phyloP scores from a whole-genome alignment of 30 jellyfish, hydroid and myxozoan species.

The Turritopsis dohrnii region DNA sequence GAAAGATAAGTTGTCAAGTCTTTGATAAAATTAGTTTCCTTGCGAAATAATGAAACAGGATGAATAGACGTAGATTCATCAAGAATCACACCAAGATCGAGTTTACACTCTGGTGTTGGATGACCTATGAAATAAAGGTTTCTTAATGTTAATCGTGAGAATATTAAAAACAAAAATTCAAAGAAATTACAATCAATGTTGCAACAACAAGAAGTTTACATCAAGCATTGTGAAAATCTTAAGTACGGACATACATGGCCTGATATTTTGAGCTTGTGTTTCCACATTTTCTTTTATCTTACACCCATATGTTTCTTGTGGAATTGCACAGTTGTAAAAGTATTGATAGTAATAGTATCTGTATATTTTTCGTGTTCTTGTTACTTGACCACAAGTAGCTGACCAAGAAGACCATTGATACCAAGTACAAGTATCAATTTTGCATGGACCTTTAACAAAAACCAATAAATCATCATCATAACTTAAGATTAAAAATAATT shows the following conservation, averaged over 20 bases:
- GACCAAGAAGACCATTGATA: slow-evolving; percentile 67
- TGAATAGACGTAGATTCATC: slow-evolving; percentile 62
- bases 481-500: no score
- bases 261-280: slow-evolving; percentile 6
- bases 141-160: background rate
- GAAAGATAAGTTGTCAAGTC: slow-evolving; percentile 44
- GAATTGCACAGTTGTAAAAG: background rate
- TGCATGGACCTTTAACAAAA: slow-evolving; percentile 15
- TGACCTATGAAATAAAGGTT: background rate
- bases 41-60: slow-evolving; percentile 37
- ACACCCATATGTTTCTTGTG: slow-evolving; percentile 2
- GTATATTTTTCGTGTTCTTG: slow-evolving; percentile 39
- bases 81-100: slow-evolving; percentile 62
- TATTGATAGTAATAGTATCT: background rate
- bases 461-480: background rate
- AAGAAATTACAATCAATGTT: no score
- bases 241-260: background rate
- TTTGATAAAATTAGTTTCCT: slow-evolving; percentile 44
- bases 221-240: background rate
- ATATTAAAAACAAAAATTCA: no score
- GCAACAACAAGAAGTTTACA: no score
- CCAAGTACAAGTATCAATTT: slow-evolving; percentile 29
- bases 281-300: background rate
- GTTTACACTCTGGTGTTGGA: slow-evolving; percentile 7
- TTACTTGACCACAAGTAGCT: slow-evolving; percentile 41